Evolutionary conservation across 2,888 invertebrate genomes (phyloP).

Genomic region (Diabrotica balteata): DNA sequence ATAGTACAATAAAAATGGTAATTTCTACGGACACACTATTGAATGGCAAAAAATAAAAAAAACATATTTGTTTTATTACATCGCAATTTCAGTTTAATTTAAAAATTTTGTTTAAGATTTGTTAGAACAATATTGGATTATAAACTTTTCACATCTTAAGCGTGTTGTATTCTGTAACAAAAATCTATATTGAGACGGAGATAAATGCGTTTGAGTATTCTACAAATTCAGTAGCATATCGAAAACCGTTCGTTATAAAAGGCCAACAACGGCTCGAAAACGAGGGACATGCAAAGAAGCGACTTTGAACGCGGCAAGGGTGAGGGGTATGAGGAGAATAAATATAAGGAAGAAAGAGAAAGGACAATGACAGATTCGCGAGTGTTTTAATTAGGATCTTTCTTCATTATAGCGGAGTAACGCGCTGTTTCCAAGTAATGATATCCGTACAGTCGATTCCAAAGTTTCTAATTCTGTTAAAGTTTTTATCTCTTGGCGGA

Average conservation of each 20-base stretch:
- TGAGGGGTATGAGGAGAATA: conserved; percentile 22
- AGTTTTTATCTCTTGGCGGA: conserved; percentile 43
- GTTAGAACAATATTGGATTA: too few species aligned
- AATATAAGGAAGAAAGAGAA: conserved; percentile 38
- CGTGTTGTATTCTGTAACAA: too few species aligned
- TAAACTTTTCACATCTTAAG: too few species aligned
- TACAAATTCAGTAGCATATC: conserved; percentile 21
- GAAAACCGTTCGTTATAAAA: conserved; percentile 21
- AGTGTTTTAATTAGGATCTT: conserved; percentile 51
- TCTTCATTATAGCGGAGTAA: conserved; percentile 47
- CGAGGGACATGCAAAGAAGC: conserved; percentile 20
- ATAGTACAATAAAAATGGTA: too few species aligned
- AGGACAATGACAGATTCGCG: conserved; percentile 45
- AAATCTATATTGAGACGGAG: background rate
- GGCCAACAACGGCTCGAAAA: conserved; percentile 25
- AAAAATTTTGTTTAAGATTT: too few species aligned
- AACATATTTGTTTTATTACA: too few species aligned
- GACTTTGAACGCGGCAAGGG: background rate
- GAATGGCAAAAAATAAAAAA: too few species aligned
- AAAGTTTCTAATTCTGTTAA: conserved; percentile 45
- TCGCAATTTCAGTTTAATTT: too few species aligned
- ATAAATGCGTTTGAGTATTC: conserved; percentile 22
- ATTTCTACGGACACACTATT: too few species aligned
- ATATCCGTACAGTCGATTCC: conserved; percentile 44
- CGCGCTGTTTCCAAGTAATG: conserved; percentile 44